Evolutionary conservation across 1,140 invertebrate species (phyloP), one percentile per base, ranked within the genome.

Genomic region (Whitmania pigra): DNA sequence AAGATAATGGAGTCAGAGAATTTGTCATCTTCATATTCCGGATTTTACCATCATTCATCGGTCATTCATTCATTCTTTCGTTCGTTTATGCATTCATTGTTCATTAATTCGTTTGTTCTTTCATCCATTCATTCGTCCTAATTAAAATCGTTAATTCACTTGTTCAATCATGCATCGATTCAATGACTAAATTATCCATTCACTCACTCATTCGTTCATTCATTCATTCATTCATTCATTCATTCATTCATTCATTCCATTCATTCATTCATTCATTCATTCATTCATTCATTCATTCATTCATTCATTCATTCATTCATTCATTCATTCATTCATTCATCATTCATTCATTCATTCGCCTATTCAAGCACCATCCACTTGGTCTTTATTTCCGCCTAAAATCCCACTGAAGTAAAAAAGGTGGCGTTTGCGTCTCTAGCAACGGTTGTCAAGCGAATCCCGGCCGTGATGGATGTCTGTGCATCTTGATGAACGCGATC

Each of bases 231-330:
- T 5, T 17, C 55, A 60, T 60, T 17, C 55, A 60, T 60, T 17
- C 55, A 60, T 60, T 17, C 55, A 60, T 60, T 17, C 55, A 60
- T 60, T 17, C 55, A 60, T n/a, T 60, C 55, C 55, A 60, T 60
- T 17, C 55, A 60, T 60, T 17, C 55, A 60, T 60, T 17, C 55
- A 60, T 60, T 17, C 55, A 60, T 60, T 17, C 55, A 60, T 60
- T 17, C 55, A 60, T 60, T 17, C 55, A 60, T 60, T 17, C 55
- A 60, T 60, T 17, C 55, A 60, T 60, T 17, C 55, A 60, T 60
- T 17, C 55, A 60, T 60, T 17, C 55, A 60, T 60, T 17, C 55
- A 60, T 60, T 17, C 55, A 60, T 60, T 17, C 55, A 60, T 60
- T 17, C 55, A 60, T 60, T 17, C 27, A 60, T 60, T 17, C 27